These are phyloP conservation scores for Tigriopus californicus DNA, from an alignment of 2,888 invertebrate species.

Conservation along the genomic window DNA sequence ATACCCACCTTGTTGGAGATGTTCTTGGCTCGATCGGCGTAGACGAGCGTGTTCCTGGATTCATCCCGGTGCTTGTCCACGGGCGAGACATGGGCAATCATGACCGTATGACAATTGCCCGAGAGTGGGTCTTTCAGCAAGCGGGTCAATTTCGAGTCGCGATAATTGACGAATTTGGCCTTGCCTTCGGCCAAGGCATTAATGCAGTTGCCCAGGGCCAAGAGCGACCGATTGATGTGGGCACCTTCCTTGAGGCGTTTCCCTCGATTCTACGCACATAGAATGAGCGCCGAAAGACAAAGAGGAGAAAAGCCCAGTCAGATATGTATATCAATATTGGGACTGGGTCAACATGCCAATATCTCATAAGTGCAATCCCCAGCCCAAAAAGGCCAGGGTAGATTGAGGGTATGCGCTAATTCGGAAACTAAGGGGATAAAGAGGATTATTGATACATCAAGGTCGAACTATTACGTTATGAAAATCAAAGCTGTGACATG, in stretches of 20 bases:
- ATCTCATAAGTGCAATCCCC: neutral
- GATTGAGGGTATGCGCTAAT: too few relatives aligned
- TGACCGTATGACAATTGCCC: conserved; percentile 83
- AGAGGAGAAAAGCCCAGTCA: neutral
- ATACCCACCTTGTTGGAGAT: conserved; percentile 64
- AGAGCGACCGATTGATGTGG: conserved; percentile 75
- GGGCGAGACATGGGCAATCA: conserved; percentile 89
- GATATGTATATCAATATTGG: neutral
- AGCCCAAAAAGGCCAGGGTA: too few relatives aligned
- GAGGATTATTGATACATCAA: too few relatives aligned
- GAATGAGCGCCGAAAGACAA: neutral
- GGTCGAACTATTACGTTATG: too few relatives aligned
- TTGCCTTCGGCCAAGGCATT: conserved; percentile 70
- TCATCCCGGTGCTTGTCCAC: conserved; percentile 65
- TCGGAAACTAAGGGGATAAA: too few relatives aligned
- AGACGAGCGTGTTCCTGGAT: conserved; percentile 75
- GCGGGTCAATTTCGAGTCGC: conserved; percentile 84
- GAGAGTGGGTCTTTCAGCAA: conserved; percentile 46
- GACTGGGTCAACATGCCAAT: neutral
- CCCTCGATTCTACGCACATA: conserved; percentile 49
- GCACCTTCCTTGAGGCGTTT: conserved; percentile 78
- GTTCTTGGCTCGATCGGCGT: conserved; percentile 79
- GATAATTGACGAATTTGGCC: conserved; percentile 70
- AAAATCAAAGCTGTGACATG: too few relatives aligned
- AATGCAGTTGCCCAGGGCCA: conserved; percentile 86